Percentiles rank a stretch among this genome's conserved stretches.
Evolutionary conservation across 2,113 vertebrate genomes (phyloP).

Genomic region (Cryptotis parvus): DNA sequence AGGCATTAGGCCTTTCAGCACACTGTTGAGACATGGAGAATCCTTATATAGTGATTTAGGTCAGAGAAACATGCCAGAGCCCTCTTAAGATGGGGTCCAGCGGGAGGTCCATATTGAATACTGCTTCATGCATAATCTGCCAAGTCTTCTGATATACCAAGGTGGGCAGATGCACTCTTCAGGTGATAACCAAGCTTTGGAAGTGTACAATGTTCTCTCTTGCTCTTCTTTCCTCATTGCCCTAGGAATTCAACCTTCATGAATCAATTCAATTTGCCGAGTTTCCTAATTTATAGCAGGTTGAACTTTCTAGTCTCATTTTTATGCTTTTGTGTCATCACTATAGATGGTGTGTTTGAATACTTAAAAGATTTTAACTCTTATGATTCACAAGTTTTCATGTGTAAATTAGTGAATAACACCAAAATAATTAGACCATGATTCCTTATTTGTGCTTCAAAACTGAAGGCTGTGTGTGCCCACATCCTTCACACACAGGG

Average conservation of each 20-base stretch:
- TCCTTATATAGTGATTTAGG: not conserved
- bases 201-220: not conserved
- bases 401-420: not conserved
- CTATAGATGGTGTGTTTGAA: not conserved
- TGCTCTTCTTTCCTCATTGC: not conserved
- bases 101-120: constrained; percentile 3
- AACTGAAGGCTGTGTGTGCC: no score
- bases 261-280: not conserved
- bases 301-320: not conserved
- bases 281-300: constrained; percentile 1
- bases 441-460: constrained; percentile 25
- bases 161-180: not conserved
- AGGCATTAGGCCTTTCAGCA: not conserved
- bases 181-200: not conserved
- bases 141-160: not conserved
- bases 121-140: not conserved
- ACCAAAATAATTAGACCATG: not conserved
- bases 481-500: no score
- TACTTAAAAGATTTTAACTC: not conserved
- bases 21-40: not conserved
- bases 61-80: not conserved
- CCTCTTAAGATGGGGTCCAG: not conserved
- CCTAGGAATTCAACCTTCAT: not conserved
- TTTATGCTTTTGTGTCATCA: not conserved
- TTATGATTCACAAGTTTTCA: not conserved